Base-by-base conservation (phyloP, 2,888 invertebrate genomes). In the Hydriomena furcata region DNA sequence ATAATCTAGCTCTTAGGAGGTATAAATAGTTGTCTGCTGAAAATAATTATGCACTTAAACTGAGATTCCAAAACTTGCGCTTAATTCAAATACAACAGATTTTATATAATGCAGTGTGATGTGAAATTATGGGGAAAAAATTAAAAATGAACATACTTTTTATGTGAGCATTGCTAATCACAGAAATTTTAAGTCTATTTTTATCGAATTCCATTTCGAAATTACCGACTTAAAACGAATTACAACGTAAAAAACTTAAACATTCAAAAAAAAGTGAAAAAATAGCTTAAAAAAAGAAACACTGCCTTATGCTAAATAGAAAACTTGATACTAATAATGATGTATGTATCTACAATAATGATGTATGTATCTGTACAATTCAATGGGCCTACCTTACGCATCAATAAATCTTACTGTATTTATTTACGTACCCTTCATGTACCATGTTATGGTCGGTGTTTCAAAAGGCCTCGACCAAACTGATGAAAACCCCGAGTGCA, bases 371-470 rank as follows among this genome's bases (percentile, higher is more conserved):
- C 58, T 60, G 65, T 64, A 52, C 61, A 63, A 63, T 73, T 63
- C 71, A 75, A 72, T 68, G 74, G 74, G 59, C 70, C 73, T 73
- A n/a, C n/a, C n/a, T n/a, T n/a, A n/a, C n/a, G n/a, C n/a, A n/a
- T n/a, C n/a, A n/a, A n/a, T n/a, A n/a, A n/a, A n/a, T n/a, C n/a
- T n/a, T n/a, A n/a, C n/a, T n/a, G n/a, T n/a, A n/a, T n/a, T n/a
- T n/a, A n/a, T n/a, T n/a, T n/a, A n/a, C n/a, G n/a, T n/a, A n/a
- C n/a, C n/a, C n/a, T n/a, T n/a, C n/a, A n/a, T n/a, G n/a, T n/a
- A n/a, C n/a, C n/a, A n/a, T n/a, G n/a, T n/a, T n/a, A n/a, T n/a
- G n/a, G n/a, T n/a, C n/a, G n/a, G n/a, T n/a, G n/a, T n/a, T n/a
- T n/a, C n/a, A n/a, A n/a, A n/a, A n/a, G n/a, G n/a, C n/a, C n/a